These are phyloP conservation scores for Gymnogyps californianus DNA, from an alignment of 2,113 vertebrate genomes.

Conservation along the genomic window DNA sequence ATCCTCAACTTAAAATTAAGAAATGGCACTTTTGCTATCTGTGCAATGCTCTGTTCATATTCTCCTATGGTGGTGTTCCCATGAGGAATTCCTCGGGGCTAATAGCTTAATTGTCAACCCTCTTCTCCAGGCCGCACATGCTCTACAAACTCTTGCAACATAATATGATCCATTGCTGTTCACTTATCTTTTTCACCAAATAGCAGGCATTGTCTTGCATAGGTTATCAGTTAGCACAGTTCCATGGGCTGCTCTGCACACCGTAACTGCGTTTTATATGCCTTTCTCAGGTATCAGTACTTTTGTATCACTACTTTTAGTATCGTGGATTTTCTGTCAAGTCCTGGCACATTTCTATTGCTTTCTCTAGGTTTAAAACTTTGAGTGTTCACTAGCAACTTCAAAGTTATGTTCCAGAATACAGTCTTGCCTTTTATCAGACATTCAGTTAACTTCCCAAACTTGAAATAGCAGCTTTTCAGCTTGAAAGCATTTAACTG, in stretches of 20 bases:
- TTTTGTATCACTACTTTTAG: not conserved
- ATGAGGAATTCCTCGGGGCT: not conserved
- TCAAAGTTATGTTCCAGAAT: not conserved
- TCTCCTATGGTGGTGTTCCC: accelerated
- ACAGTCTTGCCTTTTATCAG: not conserved
- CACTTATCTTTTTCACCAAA: not conserved
- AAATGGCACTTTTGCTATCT: not conserved
- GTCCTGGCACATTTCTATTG: not conserved
- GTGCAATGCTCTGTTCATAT: not conserved
- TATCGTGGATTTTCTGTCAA: not conserved
- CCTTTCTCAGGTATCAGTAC: not conserved
- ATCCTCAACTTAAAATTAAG: not conserved
- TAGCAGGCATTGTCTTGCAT: not conserved
- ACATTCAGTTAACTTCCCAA: not conserved
- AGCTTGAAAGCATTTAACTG: not conserved
- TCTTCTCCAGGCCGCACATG: accelerated
- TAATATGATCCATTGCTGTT: not conserved
- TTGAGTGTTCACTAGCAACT: not conserved
- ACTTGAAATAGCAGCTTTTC: not conserved
- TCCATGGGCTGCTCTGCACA: not conserved
- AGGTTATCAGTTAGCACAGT: not conserved
- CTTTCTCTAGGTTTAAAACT: not conserved
- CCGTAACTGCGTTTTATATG: not conserved
- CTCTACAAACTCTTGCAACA: not conserved
- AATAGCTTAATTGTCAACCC: not conserved